Conservation (phyloP, 1,140 invertebrate species). For the Lepidurus couesii region DNA sequence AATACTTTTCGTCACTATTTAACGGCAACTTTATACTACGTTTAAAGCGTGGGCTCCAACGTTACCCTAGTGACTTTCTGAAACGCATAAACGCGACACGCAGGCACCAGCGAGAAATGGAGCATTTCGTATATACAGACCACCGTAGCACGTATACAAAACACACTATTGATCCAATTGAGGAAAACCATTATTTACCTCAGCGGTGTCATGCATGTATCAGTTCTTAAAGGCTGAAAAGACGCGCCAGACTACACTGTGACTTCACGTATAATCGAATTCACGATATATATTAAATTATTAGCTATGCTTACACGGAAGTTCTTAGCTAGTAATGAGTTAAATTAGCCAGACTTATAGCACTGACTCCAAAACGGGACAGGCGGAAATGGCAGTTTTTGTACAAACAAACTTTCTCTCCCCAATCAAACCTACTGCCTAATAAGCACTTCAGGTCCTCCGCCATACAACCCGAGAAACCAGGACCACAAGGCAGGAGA, state of each 20-base stretch:
- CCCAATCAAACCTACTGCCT: conserved; percentile 38
- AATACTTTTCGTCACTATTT: neutral
- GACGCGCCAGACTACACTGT: no score
- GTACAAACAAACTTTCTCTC: neutral
- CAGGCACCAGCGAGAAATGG: neutral
- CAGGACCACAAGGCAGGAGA: conserved; percentile 79
- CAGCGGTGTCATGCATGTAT: neutral
- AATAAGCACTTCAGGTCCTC: conserved; percentile 70
- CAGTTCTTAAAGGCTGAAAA: no score
- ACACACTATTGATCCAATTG: conserved; percentile 3
- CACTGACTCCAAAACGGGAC: neutral
- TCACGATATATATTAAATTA: neutral
- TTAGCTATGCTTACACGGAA: neutral
- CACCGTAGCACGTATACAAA: neutral
- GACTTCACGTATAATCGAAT: no score
- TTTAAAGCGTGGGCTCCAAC: neutral
- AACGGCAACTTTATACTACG: neutral
- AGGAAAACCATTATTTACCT: neutral
- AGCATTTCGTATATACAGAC: neutral
- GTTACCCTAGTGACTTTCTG: neutral
- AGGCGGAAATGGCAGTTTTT: conserved; percentile 14
- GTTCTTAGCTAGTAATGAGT: neutral
- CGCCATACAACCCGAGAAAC: conserved; percentile 74
- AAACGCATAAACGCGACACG: neutral
- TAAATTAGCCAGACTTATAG: neutral